Percentiles rank a stretch among this genome's conserved stretches.
These are phyloP conservation scores for Tenthredo mesomela DNA, from an alignment of 2,888 invertebrate genomes.

Conservation along the genomic window DNA sequence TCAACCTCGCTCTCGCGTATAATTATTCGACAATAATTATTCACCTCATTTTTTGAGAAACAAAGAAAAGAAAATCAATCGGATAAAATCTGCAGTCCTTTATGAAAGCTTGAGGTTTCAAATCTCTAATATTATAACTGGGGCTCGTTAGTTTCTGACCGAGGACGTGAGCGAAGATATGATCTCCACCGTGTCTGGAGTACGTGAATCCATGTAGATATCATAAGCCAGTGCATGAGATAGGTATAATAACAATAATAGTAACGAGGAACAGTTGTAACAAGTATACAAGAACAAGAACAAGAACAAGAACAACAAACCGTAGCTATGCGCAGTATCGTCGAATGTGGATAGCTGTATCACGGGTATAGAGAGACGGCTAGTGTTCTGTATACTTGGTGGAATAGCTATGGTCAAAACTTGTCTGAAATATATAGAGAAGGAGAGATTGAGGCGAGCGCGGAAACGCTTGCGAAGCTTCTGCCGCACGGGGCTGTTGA, in stretches of 20 bases:
- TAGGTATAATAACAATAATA: constrained; percentile 20
- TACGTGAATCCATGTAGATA: not conserved
- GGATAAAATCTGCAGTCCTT: not conserved
- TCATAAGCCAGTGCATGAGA: not conserved
- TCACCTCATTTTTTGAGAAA: not conserved
- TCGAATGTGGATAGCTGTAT: not conserved
- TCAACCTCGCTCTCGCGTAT: not conserved
- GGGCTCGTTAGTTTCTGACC: not conserved
- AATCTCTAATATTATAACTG: not conserved
- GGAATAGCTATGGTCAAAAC: constrained; percentile 33
- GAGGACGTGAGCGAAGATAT: constrained; percentile 3
- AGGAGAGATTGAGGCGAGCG: not conserved
- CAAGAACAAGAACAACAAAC: constrained; percentile 16
- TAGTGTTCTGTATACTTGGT: not conserved
- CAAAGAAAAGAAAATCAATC: too few species aligned
- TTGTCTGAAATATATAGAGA: not conserved
- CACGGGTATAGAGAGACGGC: constrained; percentile 7
- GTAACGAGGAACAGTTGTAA: not conserved
- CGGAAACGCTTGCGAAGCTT: not conserved
- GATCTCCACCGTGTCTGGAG: not conserved
- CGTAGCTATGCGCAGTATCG: not conserved
- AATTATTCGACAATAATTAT: not conserved
- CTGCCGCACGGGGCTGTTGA: not conserved
- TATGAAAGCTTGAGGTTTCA: not conserved
- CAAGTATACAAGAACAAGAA: constrained; percentile 27